Percentiles rank a stretch among this genome's conserved stretches.
Evolutionary conservation across 2,113 vertebrate species (phyloP).

Genomic region (Ptilorrhoa leucosticta): DNA sequence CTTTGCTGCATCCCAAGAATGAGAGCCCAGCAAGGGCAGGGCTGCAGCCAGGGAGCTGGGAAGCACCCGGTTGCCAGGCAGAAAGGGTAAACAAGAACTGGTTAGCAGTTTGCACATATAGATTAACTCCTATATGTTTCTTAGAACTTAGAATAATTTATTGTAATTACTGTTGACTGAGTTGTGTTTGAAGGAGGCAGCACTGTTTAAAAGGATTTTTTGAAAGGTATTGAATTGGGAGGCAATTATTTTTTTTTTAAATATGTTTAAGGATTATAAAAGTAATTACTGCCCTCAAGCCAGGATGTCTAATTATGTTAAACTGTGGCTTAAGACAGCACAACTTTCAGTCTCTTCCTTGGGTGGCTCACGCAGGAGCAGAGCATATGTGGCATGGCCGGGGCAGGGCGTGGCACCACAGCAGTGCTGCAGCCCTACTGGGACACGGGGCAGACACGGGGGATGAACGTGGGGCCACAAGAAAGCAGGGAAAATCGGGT

Average conservation of each 20-base stretch:
- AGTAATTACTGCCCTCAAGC: slow-evolving; percentile 66
- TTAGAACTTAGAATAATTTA: slow-evolving; percentile 46
- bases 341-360: slow-evolving; percentile 14
- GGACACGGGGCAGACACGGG: rapidly evolving
- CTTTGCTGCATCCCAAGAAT: neutral
- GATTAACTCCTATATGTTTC: slow-evolving; percentile 39
- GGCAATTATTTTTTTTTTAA: slow-evolving; percentile 43
- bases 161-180: slow-evolving; percentile 64
- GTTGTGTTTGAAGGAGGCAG: slow-evolving; percentile 59
- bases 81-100: neutral
- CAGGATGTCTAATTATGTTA: slow-evolving; percentile 66
- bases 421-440: neutral
- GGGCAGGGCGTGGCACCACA: neutral
- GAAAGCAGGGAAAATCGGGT: rapidly evolving
- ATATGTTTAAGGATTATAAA: slow-evolving; percentile 66
- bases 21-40: neutral
- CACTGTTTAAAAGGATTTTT: slow-evolving; percentile 41
- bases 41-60: neutral
- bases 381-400: rapidly evolving
- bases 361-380: neutral
- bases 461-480: neutral
- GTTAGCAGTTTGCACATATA: neutral
- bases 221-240: slow-evolving; percentile 57
- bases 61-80: neutral
- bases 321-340: slow-evolving; percentile 49